Percentiles rank a stretch among this genome's conserved stretches.
These are phyloP conservation scores for Sinocyclocheilus grahami DNA, from an alignment of 2,113 vertebrate genomes.

Conservation along the genomic window DNA sequence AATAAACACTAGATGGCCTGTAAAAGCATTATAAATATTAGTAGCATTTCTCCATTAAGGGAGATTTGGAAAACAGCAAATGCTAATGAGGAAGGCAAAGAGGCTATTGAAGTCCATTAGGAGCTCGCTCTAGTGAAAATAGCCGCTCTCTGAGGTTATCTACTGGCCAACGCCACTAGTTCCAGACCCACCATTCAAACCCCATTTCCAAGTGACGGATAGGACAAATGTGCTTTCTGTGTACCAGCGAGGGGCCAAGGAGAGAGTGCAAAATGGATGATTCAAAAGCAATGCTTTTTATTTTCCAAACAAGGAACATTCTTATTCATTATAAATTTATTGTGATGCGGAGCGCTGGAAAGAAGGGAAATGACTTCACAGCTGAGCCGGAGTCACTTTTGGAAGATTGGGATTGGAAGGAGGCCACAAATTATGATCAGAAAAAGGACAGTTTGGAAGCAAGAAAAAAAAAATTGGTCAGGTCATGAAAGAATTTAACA, in stretches of 20 bases:
- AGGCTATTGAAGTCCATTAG: slow-evolving; percentile 82
- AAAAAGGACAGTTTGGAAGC: slow-evolving; percentile 14
- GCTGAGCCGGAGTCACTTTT: slow-evolving; percentile 52
- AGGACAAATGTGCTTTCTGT: slow-evolving; percentile 66
- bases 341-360: slow-evolving; percentile 55
- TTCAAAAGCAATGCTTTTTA: slow-evolving; percentile 56
- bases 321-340: slow-evolving; percentile 69
- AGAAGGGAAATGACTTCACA: slow-evolving; percentile 56
- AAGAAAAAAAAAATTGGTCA: neutral
- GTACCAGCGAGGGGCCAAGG: slow-evolving; percentile 58
- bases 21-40: slow-evolving; percentile 83
- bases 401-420: slow-evolving; percentile 54
- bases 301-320: slow-evolving; percentile 53
- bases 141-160: slow-evolving; percentile 72
- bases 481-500: neutral
- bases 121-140: slow-evolving; percentile 69
- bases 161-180: slow-evolving; percentile 67
- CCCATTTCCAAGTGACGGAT: slow-evolving; percentile 69
- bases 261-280: slow-evolving; percentile 65
- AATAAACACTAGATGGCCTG: slow-evolving; percentile 77
- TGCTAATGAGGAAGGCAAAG: slow-evolving; percentile 77
- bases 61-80: slow-evolving; percentile 75
- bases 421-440: slow-evolving; percentile 42
- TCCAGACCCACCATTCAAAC: slow-evolving; percentile 73
- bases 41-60: slow-evolving; percentile 78